phyloP scores from a whole-genome alignment of 2,888 invertebrate species.

The Herminia tarsipennalis region DNA sequence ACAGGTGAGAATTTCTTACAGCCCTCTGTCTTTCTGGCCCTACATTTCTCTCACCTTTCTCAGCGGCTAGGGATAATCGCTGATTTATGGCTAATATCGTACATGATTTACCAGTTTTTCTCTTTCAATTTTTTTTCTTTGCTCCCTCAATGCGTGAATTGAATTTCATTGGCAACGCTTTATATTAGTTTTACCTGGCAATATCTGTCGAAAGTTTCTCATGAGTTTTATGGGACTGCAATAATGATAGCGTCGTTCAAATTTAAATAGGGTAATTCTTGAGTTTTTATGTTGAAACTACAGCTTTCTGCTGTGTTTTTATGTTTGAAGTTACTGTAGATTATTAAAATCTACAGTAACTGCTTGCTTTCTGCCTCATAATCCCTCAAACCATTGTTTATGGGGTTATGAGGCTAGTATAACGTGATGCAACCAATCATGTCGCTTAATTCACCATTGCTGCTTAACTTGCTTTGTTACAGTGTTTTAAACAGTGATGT shows the following conservation, averaged over 20 bases:
- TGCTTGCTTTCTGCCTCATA: too few relatives aligned
- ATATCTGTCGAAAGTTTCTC: slow-evolving; percentile 29
- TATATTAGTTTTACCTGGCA: slow-evolving; percentile 26
- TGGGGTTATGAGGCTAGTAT: too few relatives aligned
- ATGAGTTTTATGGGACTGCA: slow-evolving; percentile 4
- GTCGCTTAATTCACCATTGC: too few relatives aligned
- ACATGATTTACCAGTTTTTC: slow-evolving; percentile 63
- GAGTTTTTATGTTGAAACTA: background rate
- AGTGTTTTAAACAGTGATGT: too few relatives aligned
- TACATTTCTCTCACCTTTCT: slow-evolving; percentile 49
- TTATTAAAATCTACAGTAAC: too few relatives aligned
- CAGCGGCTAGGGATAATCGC: slow-evolving; percentile 60
- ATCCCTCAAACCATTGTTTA: too few relatives aligned
- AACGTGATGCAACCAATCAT: too few relatives aligned
- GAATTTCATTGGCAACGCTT: slow-evolving; percentile 48
- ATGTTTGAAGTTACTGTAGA: too few relatives aligned
- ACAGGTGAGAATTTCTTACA: too few relatives aligned
- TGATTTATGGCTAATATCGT: slow-evolving; percentile 70
- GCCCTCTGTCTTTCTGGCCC: slow-evolving; percentile 39
- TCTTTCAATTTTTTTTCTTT: slow-evolving; percentile 45
- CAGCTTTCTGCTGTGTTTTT: too few relatives aligned
- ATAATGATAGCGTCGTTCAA: background rate
- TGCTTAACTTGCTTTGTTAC: too few relatives aligned
- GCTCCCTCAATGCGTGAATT: slow-evolving; percentile 46
- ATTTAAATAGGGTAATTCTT: slow-evolving; percentile 1